Percentiles rank a stretch among this genome's conserved stretches.
Evolutionary conservation across 2,888 invertebrate genomes (phyloP).

Genomic region (Pyrrhia umbra): DNA sequence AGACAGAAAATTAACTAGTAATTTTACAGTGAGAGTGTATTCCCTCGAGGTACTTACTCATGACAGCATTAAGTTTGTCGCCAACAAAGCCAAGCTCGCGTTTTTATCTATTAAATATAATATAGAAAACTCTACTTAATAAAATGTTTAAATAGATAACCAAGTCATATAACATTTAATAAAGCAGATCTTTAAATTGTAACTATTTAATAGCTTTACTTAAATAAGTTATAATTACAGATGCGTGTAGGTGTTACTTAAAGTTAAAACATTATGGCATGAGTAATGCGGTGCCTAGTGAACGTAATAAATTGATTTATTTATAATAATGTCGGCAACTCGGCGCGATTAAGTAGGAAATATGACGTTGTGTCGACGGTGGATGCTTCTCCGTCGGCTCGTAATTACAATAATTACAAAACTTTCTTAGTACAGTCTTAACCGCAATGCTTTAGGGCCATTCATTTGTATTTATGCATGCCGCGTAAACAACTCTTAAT

Average conservation of each 20-base stretch:
- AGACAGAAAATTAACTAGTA: conserved; percentile 35
- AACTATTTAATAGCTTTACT: conserved; percentile 36
- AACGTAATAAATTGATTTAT: conserved; percentile 83
- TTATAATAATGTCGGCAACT: conserved; percentile 83
- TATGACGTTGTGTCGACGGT: conserved; percentile 81
- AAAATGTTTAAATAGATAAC: conserved; percentile 25
- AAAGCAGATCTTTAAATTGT: conserved; percentile 43
- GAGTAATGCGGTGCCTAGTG: conserved; percentile 73
- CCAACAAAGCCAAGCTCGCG: conserved; percentile 30
- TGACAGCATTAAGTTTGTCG: conserved; percentile 42
- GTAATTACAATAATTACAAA: conserved; percentile 89
- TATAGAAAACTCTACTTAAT: conserved; percentile 19
- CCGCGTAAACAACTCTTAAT: conserved; percentile 78
- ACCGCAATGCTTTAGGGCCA: conserved; percentile 79
- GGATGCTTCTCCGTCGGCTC: conserved; percentile 83
- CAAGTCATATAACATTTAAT: conserved; percentile 34
- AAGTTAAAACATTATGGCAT: conserved; percentile 69
- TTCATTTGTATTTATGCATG: conserved; percentile 83
- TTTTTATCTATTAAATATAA: neutral
- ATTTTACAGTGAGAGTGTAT: conserved; percentile 33
- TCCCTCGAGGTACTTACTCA: conserved; percentile 39
- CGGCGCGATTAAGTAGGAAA: conserved; percentile 85
- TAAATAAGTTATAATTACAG: conserved; percentile 59
- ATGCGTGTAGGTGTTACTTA: conserved; percentile 59
- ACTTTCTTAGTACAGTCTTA: conserved; percentile 83